Percentiles rank a stretch among this genome's conserved stretches.
Conservation (phyloP, 2,888 invertebrate species). For the Andricus quercusramuli region DNA sequence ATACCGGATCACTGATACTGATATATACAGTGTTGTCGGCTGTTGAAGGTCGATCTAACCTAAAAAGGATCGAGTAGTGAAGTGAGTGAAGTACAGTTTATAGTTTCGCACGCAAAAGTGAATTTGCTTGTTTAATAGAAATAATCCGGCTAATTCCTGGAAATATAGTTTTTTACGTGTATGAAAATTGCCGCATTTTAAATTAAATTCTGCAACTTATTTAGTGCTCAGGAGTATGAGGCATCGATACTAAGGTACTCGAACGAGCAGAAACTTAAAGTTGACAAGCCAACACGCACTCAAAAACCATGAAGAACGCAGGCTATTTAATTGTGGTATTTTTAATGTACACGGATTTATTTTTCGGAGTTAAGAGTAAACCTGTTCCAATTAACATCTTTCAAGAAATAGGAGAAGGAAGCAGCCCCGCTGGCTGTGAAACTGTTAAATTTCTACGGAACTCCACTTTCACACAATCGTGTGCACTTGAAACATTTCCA, state of each 20-base stretch:
- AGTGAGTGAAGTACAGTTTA: not conserved
- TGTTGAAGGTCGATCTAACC: conserved; percentile 22
- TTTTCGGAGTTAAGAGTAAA: not conserved
- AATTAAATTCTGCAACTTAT: not conserved
- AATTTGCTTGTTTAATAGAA: not conserved
- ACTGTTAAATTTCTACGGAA: not conserved
- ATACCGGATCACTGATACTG: not conserved
- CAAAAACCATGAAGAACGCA: conserved; percentile 8
- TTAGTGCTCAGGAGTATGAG: not conserved
- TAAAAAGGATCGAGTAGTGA: not conserved
- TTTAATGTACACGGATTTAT: not conserved
- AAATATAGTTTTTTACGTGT: not conserved
- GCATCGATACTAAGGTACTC: not conserved
- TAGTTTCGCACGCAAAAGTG: not conserved
- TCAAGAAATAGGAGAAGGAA: not conserved
- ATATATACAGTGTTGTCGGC: not conserved
- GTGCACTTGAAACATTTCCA: not conserved
- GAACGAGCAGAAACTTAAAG: not conserved
- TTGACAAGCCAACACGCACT: not conserved
- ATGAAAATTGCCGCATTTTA: not conserved
- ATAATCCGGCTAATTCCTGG: not conserved
- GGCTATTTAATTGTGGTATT: conserved; percentile 2
- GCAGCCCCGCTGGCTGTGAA: not conserved
- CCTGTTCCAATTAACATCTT: not conserved
- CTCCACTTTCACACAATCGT: conserved; percentile 3